These are phyloP conservation scores for Heliothis virescens DNA, from an alignment of 1,140 invertebrate species.

Conservation along the genomic window DNA sequence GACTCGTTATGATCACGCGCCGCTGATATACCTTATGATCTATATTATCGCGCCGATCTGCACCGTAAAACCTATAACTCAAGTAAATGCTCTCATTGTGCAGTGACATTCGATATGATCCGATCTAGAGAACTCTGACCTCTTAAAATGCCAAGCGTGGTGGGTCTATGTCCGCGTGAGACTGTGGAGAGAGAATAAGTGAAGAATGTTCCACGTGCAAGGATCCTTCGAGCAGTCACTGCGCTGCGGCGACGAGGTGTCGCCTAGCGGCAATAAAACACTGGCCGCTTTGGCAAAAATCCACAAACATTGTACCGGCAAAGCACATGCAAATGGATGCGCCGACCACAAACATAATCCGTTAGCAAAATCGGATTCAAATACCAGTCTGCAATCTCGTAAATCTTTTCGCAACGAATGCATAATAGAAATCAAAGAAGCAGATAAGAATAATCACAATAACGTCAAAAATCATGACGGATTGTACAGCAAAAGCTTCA, in stretches of 20 bases:
- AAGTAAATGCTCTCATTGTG: slow-evolving; percentile 67
- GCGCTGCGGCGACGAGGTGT: slow-evolving; percentile 85
- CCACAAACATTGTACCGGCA: slow-evolving; percentile 90
- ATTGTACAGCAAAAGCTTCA: slow-evolving; percentile 79
- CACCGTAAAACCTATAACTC: slow-evolving; percentile 60
- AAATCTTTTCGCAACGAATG: slow-evolving; percentile 79
- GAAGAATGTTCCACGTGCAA: slow-evolving; percentile 88
- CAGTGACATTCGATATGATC: slow-evolving; percentile 71
- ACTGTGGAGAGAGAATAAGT: slow-evolving; percentile 54
- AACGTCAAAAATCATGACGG: slow-evolving; percentile 67
- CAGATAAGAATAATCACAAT: slow-evolving; percentile 64
- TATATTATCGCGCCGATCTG: slow-evolving; percentile 67
- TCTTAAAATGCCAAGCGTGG: slow-evolving; percentile 71
- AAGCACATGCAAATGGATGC: slow-evolving; percentile 89
- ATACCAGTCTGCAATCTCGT: slow-evolving; percentile 80
- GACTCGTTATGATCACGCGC: slow-evolving; percentile 55
- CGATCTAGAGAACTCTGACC: slow-evolving; percentile 69
- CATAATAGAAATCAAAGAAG: slow-evolving; percentile 83
- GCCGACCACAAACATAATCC: slow-evolving; percentile 74
- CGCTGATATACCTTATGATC: slow-evolving; percentile 51
- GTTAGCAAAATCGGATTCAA: slow-evolving; percentile 81
- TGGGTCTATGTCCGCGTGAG: slow-evolving; percentile 56
- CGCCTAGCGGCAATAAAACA: slow-evolving; percentile 87
- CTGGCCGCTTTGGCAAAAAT: slow-evolving; percentile 86
- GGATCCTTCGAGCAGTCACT: slow-evolving; percentile 89